Conservation (phyloP, 2,113 vertebrate species). For the Proteles cristata region DNA sequence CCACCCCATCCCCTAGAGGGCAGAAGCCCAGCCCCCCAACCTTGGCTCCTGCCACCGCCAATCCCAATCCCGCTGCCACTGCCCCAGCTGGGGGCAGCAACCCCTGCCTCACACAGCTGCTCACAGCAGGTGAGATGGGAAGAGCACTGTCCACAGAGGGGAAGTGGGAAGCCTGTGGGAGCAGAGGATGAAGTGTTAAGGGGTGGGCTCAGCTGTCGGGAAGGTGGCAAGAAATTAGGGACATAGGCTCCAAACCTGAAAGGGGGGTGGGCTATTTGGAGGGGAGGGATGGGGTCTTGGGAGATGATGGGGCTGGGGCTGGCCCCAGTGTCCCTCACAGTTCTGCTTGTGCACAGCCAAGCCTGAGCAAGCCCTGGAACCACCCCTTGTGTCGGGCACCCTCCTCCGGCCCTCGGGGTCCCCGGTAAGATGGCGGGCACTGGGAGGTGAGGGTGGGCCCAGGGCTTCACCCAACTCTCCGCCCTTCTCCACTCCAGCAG, state of each 20-base stretch:
- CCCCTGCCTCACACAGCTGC: slow-evolving; percentile 90
- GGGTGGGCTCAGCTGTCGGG: not conserved
- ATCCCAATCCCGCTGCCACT: not conserved
- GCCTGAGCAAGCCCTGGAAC: slow-evolving; percentile 78
- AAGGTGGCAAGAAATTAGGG: not conserved
- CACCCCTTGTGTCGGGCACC: not conserved
- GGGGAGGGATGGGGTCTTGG: not conserved
- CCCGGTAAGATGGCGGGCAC: slow-evolving; percentile 77
- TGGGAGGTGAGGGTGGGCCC: not conserved
- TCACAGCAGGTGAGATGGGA: slow-evolving; percentile 83
- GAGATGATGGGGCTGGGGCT: not conserved
- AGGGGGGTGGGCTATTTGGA: not conserved
- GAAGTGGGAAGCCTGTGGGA: not conserved
- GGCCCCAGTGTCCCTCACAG: not conserved
- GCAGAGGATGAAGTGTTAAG: not conserved
- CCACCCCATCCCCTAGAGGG: not conserved
- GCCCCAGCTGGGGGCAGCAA: slow-evolving; percentile 64
- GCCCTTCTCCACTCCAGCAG: slow-evolving; percentile 73
- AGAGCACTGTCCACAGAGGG: not conserved
- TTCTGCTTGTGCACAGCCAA: slow-evolving; percentile 81
- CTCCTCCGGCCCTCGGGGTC: slow-evolving; percentile 65
- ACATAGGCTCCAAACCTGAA: not conserved
- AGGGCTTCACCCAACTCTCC: not conserved
- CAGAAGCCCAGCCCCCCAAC: slow-evolving; percentile 50
- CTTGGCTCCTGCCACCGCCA: not conserved